Conservation (phyloP, 2,888 invertebrate species). For the Hedya salicella region DNA sequence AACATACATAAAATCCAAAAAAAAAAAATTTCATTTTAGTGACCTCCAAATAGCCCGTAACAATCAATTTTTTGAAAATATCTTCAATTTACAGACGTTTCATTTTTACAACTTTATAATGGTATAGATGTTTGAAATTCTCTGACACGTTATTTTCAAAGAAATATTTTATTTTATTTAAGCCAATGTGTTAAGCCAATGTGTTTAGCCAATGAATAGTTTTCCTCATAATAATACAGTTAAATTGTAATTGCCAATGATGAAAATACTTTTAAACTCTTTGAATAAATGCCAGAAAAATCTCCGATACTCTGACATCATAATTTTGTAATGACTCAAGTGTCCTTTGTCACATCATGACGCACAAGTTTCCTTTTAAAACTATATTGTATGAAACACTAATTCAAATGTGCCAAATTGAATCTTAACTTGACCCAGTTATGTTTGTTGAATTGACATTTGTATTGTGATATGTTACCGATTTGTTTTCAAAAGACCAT, state of each 20-base stretch:
- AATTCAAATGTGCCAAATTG: not conserved
- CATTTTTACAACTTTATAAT: too few relatives aligned
- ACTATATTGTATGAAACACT: not conserved
- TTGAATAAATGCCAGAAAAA: conserved; percentile 25
- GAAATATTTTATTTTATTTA: too few relatives aligned
- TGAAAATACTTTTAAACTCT: conserved; percentile 19
- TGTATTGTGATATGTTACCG: not conserved
- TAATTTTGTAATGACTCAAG: conserved; percentile 27
- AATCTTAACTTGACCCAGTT: not conserved
- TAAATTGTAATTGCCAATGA: conserved; percentile 5
- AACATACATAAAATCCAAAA: too few relatives aligned
- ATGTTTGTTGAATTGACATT: not conserved
- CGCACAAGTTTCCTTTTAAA: conserved; percentile 13
- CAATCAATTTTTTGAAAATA: too few relatives aligned
- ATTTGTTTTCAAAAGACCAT: not conserved
- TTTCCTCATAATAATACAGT: not conserved
- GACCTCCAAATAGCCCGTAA: too few relatives aligned
- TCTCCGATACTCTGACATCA: conserved; percentile 22
- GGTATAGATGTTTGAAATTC: too few relatives aligned
- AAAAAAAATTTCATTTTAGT: too few relatives aligned
- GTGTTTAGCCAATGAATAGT: too few relatives aligned
- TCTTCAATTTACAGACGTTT: too few relatives aligned
- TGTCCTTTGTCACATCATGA: conserved; percentile 20
- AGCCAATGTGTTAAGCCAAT: too few relatives aligned
- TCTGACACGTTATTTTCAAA: too few relatives aligned